A percentile compares a stretch with the other conserved stretches of the same genome.
Evolutionary conservation across 2,797 vertebrate genomes (phyloP).

Genomic region (Rhynchotus rufescens): DNA sequence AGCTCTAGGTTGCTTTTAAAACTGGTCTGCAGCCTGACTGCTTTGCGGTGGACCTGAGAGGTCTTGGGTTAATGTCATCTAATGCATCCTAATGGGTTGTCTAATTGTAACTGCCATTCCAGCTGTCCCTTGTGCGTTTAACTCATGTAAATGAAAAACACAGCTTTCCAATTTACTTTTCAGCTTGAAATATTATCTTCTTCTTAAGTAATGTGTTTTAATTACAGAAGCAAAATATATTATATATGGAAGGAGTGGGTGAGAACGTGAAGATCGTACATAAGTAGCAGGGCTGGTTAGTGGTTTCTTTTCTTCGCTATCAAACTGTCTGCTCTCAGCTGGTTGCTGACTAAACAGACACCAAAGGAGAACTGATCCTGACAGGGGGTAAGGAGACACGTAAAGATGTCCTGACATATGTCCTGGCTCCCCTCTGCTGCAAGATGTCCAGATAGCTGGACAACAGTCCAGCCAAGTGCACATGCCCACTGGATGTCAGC

Average conservation of each 20-base stretch:
- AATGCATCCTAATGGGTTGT: constrained; percentile 68
- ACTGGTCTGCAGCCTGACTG: constrained; percentile 9
- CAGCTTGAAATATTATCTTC: constrained; percentile 44
- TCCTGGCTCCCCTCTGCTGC: not conserved
- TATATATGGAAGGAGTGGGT: not conserved
- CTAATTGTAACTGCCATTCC: constrained; percentile 64
- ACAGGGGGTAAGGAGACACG: not conserved
- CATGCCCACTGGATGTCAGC: constrained; percentile 3
- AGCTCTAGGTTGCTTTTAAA: constrained; percentile 43
- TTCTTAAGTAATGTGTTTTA: constrained; percentile 42
- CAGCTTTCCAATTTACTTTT: constrained; percentile 49
- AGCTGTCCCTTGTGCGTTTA: constrained; percentile 56
- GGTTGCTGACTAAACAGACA: not conserved
- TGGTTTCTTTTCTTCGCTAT: not conserved
- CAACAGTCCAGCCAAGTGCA: not conserved
- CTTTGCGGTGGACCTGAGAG: constrained; percentile 63
- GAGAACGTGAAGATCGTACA: not conserved
- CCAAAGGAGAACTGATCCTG: not conserved
- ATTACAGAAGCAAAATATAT: constrained; percentile 50
- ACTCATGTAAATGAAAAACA: constrained; percentile 60
- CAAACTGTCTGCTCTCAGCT: not conserved
- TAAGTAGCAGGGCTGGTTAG: constrained; percentile 4
- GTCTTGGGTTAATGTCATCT: constrained; percentile 76
- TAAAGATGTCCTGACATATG: not conserved
- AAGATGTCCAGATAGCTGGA: not conserved